These are phyloP conservation scores for Oxytorus armatus DNA, from an alignment of 2,888 invertebrate genomes.

Conservation along the genomic window DNA sequence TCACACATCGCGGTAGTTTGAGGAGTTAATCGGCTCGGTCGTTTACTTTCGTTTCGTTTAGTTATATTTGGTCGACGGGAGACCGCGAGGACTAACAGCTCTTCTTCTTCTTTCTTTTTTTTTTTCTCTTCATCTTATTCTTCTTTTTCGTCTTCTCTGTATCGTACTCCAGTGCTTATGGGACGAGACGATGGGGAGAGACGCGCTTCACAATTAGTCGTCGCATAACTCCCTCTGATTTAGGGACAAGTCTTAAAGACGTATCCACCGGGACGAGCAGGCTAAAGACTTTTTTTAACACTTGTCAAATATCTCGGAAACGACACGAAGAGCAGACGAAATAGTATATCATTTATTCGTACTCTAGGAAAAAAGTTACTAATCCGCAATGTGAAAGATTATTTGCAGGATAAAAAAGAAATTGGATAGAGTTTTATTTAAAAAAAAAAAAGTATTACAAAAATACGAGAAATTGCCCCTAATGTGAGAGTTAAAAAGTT, in stretches of 20 bases:
- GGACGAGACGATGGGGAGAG: slow-evolving; percentile 72
- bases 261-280: slow-evolving; percentile 42
- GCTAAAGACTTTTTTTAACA: slow-evolving; percentile 39
- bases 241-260: slow-evolving; percentile 73
- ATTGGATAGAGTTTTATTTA: background rate
- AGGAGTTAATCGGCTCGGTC: slow-evolving; percentile 81
- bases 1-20: slow-evolving; percentile 60
- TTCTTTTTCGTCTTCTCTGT: slow-evolving; percentile 24
- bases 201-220: slow-evolving; percentile 83
- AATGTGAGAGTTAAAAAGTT: no score
- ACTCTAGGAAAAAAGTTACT: slow-evolving; percentile 14
- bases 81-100: slow-evolving; percentile 70
- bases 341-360: slow-evolving; percentile 22
- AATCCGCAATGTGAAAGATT: background rate
- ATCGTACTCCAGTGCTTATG: slow-evolving; percentile 52
- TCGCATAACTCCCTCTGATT: slow-evolving; percentile 83
- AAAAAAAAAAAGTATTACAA: background rate
- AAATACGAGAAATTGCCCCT: no score
- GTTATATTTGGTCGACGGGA: slow-evolving; percentile 82
- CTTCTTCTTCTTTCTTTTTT: slow-evolving; percentile 15
- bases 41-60: slow-evolving; percentile 81
- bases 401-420: background rate
- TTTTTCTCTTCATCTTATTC: slow-evolving; percentile 7
- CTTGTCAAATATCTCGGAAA: slow-evolving; percentile 47
- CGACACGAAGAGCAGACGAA: slow-evolving; percentile 29